Conservation (phyloP, 2,888 invertebrate genomes). For the Euzetes globulus region DNA sequence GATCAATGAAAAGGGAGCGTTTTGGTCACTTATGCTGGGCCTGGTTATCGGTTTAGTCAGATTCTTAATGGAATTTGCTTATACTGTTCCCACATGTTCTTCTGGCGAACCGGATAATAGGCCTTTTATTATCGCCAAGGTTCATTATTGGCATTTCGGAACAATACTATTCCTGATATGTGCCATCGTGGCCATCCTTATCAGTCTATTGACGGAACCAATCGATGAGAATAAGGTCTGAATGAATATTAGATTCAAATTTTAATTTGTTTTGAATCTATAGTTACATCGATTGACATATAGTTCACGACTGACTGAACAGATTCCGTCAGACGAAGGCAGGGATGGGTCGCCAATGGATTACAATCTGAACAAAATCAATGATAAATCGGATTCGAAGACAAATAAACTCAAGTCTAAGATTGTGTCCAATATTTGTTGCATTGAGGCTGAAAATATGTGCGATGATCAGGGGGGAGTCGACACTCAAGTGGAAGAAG, state of each 20-base stretch:
- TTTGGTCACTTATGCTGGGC: constrained; percentile 54
- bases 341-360: no score
- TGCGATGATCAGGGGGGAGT: no score
- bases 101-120: constrained; percentile 44
- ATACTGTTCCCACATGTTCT: constrained; percentile 49
- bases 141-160: constrained; percentile 53
- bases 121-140: constrained; percentile 45
- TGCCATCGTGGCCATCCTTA: constrained; percentile 46
- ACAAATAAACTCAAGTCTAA: no score
- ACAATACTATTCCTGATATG: constrained; percentile 51
- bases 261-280: constrained; percentile 44
- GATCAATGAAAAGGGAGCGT: constrained; percentile 55
- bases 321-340: constrained; percentile 44
- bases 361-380: no score
- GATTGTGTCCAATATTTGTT: no score
- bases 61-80: constrained; percentile 53
- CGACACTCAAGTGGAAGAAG: no score
- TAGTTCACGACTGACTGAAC: constrained; percentile 46
- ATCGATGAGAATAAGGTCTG: constrained; percentile 49
- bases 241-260: background rate
- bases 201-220: constrained; percentile 52
- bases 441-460: no score
- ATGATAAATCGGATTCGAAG: no score
- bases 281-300: constrained; percentile 49
- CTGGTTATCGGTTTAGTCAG: constrained; percentile 52